Percentiles rank a stretch among this genome's conserved stretches.
These are phyloP conservation scores for Junonia oenone DNA, from an alignment of 2,888 invertebrate genomes.

Conservation along the genomic window DNA sequence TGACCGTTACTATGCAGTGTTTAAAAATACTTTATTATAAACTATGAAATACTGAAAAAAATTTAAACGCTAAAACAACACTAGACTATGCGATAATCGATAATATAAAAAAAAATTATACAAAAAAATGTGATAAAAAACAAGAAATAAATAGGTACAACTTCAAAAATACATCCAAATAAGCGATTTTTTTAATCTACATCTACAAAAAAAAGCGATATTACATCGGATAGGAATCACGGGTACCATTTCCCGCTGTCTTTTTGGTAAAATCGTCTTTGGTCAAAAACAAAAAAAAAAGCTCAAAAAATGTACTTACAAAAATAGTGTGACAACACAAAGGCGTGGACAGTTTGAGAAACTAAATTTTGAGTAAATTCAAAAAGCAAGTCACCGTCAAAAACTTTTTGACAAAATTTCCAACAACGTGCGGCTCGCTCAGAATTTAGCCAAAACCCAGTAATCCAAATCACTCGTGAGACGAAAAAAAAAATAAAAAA, in stretches of 20 bases:
- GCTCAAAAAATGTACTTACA: slow-evolving; percentile 46
- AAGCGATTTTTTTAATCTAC: slow-evolving; percentile 43
- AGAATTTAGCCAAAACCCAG: not conserved
- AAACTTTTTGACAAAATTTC: no score
- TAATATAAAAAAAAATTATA: slow-evolving; percentile 40
- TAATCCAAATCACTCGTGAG: not conserved
- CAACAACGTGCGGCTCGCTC: no score
- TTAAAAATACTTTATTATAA: slow-evolving; percentile 41
- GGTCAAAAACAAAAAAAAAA: slow-evolving; percentile 52
- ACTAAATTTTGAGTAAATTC: no score
- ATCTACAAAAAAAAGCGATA: slow-evolving; percentile 38
- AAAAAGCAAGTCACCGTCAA: no score
- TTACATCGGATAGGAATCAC: slow-evolving; percentile 55
- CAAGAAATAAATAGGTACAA: slow-evolving; percentile 67
- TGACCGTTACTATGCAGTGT: slow-evolving; percentile 31
- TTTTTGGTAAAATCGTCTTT: slow-evolving; percentile 70
- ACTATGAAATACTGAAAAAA: slow-evolving; percentile 55
- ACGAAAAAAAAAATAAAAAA: slow-evolving; percentile 21
- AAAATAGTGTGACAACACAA: slow-evolving; percentile 47
- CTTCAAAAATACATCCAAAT: slow-evolving; percentile 67
- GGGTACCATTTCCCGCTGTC: slow-evolving; percentile 43
- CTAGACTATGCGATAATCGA: slow-evolving; percentile 31
- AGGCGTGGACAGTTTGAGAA: no score
- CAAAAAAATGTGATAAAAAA: slow-evolving; percentile 62
- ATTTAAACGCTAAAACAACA: slow-evolving; percentile 41